Evolutionary conservation across 2,888 invertebrate genomes (phyloP).

Genomic region (Cactoblastis cactorum): DNA sequence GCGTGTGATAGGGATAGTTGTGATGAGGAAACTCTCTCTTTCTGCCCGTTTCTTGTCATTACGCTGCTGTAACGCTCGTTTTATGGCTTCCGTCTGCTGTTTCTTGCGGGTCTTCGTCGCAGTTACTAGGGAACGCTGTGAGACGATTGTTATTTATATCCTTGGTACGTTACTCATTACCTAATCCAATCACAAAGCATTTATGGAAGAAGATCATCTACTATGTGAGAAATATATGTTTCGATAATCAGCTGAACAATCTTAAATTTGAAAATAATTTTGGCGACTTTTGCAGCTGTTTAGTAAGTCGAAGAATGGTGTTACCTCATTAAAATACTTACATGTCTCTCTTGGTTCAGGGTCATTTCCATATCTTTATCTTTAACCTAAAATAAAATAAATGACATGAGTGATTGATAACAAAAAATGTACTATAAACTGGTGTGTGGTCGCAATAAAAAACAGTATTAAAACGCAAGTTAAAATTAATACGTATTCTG

Average conservation of each 20-base stretch:
- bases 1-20: slow-evolving; percentile 95
- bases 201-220: no score
- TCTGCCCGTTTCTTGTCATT: slow-evolving; percentile 97
- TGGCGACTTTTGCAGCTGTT: no score
- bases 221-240: no score
- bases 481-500: no score
- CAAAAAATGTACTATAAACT: neutral
- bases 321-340: slow-evolving; percentile 64
- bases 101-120: slow-evolving; percentile 99
- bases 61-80: slow-evolving; percentile 95
- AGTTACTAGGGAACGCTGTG: slow-evolving; percentile 94
- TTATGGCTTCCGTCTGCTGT: slow-evolving; percentile 98
- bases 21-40: slow-evolving; percentile 95
- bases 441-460: no score
- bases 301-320: no score
- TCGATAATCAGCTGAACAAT: no score
- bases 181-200: no score
- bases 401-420: neutral
- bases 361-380: slow-evolving; percentile 99
- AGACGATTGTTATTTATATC: neutral
- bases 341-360: slow-evolving; percentile 97
- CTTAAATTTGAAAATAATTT: no score
- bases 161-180: no score
- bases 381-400: slow-evolving; percentile 79
- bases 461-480: no score